Evolutionary conservation across 1,140 invertebrate species (phyloP).

Genomic region (Limonius californicus): DNA sequence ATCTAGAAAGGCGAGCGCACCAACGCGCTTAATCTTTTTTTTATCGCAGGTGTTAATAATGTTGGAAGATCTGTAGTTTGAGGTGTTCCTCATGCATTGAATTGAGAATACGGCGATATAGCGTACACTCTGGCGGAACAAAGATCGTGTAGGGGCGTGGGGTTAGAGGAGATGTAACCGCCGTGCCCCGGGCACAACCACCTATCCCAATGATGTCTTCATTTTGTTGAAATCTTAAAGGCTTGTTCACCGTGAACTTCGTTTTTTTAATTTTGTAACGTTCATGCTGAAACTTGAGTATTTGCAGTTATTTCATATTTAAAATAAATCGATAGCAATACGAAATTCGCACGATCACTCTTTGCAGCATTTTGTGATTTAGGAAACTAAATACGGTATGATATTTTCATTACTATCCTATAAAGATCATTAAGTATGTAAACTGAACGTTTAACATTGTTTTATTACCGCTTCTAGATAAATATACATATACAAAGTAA

Average conservation of each 20-base stretch:
- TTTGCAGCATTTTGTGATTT: too few relatives aligned
- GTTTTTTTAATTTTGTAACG: not conserved
- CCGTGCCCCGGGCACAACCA: not conserved
- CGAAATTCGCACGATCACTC: too few relatives aligned
- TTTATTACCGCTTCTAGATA: too few relatives aligned
- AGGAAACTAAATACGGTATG: too few relatives aligned
- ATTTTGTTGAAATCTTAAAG: not conserved
- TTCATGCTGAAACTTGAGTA: not conserved
- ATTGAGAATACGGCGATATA: not conserved
- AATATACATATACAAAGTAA: too few relatives aligned
- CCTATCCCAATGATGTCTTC: not conserved
- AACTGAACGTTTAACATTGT: too few relatives aligned
- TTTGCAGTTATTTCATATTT: not conserved
- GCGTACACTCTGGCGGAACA: not conserved
- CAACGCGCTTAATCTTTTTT: too few relatives aligned
- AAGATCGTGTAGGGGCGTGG: not conserved
- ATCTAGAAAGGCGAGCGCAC: too few relatives aligned
- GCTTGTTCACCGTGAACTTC: not conserved
- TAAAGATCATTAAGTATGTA: too few relatives aligned
- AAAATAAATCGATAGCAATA: too few relatives aligned
- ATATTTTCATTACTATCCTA: too few relatives aligned
- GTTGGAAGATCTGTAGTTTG: not conserved
- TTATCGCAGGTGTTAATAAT: not conserved
- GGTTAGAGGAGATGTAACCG: not conserved
- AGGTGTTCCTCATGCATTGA: not conserved